Base-by-base conservation (phyloP, 2,113 vertebrate species). In the Phylloscopus trochilus region DNA sequence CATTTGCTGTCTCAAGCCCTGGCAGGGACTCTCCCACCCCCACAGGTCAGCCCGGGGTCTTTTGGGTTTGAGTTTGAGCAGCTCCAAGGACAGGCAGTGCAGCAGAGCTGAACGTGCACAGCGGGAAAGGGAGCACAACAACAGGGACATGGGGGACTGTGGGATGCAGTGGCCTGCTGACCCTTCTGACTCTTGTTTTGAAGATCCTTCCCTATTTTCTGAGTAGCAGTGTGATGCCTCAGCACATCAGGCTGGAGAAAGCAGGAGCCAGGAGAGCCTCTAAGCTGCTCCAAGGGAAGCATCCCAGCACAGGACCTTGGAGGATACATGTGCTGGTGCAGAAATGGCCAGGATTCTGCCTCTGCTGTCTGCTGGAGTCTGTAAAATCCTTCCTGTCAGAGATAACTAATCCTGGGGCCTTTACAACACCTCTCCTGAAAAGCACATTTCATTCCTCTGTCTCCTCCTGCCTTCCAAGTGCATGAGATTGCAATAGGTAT, bases 401-500 rank as follows among this genome's bases (percentile, higher is more conserved):
- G 83, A 92, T 89, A 96, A 90, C 88, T 93, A 83, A 97, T 96
- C 92, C 90, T 70, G 62, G 41, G 73, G 80, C 76, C 83, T 95
- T 88, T 92, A 77, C 80, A 94, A 17, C 79, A 72, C 80, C 41
- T 90, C 88, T 90, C 73, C 83, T 84, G 83, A 92, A 96, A 94
- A 84, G 66, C 85, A 93, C 88, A 86, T 90, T 96, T 95, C 74
- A 94, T 93, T 89, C 88, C 41, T 92, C 93, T 7, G 23, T 89
- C 91, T 95, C 66, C 78, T 96, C 35, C 81, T 82, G 93, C 92
- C 80, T 96, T 95, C 93, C 85, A 67, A 96, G 85, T 64, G 85
- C 88, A 59, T 81, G 62, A 93, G 90, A 90, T 9, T 96, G 93
- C 93, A 95, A 95, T 86, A 93, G 86, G 92, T 93, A 96, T 96